Conservation (phyloP, 2,113 vertebrate genomes). For the Geothlypis trichas region DNA sequence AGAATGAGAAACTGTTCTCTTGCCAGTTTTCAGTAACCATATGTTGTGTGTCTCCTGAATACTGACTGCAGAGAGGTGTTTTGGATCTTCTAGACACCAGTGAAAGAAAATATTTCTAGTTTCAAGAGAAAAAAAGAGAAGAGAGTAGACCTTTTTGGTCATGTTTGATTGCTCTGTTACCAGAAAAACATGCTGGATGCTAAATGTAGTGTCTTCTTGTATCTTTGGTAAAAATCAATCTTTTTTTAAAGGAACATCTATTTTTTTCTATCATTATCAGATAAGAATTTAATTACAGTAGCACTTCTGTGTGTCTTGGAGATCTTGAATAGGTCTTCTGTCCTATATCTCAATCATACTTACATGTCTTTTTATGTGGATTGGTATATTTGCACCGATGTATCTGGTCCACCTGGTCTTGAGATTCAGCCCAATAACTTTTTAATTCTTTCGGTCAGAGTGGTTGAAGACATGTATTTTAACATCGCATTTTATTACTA, state of each 20-base stretch:
- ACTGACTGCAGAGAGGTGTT: slow-evolving; percentile 63
- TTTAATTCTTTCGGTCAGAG: background rate
- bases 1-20: slow-evolving; percentile 64
- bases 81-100: slow-evolving; percentile 63
- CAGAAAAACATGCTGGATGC: background rate
- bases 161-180: background rate
- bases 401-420: background rate
- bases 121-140: slow-evolving; percentile 7
- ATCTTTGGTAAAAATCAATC: background rate
- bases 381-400: background rate
- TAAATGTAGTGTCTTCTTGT: background rate
- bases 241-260: background rate
- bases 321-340: background rate
- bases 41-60: slow-evolving; percentile 64
- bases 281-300: background rate
- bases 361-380: background rate
- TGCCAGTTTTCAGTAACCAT: slow-evolving; percentile 61
- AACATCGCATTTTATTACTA: background rate
- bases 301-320: background rate
- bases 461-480: background rate
- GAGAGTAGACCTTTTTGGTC: slow-evolving; percentile 13
- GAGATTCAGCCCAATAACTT: background rate
- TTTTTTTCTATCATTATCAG: background rate
- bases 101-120: slow-evolving; percentile 64
- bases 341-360: background rate